Conservation (phyloP, 2,113 vertebrate genomes). For the Oriolus oriolus region DNA sequence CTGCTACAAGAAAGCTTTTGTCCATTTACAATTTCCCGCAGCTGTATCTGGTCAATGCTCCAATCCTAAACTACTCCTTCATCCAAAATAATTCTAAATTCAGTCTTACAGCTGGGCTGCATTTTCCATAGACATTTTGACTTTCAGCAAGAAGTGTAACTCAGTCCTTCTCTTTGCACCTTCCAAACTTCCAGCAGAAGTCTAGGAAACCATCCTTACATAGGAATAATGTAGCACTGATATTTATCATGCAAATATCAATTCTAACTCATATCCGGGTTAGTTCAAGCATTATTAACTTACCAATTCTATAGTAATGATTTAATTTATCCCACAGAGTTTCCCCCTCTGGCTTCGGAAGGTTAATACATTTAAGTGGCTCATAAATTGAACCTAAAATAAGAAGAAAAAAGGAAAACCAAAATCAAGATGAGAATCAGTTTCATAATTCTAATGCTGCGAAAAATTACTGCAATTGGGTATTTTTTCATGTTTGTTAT, state of each 20-base stretch:
- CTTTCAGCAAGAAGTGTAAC: background rate
- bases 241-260: background rate
- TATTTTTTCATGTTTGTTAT: background rate
- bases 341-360: slow-evolving; percentile 79
- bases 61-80: background rate
- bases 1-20: background rate
- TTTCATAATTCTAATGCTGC: background rate
- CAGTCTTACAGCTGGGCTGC: background rate
- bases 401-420: background rate
- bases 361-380: slow-evolving; percentile 86
- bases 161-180: background rate
- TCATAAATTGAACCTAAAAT: slow-evolving; percentile 93
- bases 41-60: background rate
- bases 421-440: background rate
- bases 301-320: slow-evolving; percentile 89
- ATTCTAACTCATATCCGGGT: background rate
- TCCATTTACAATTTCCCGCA: background rate
- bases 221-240: background rate
- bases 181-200: background rate
- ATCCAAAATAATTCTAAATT: background rate
- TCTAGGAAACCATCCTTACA: background rate
- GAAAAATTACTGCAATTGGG: background rate
- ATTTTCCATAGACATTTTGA: background rate
- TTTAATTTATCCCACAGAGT: slow-evolving; percentile 92
- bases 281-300: slow-evolving; percentile 35